Base-by-base conservation (phyloP, 1,140 invertebrate species). In the Euwallacea fornicatus region DNA sequence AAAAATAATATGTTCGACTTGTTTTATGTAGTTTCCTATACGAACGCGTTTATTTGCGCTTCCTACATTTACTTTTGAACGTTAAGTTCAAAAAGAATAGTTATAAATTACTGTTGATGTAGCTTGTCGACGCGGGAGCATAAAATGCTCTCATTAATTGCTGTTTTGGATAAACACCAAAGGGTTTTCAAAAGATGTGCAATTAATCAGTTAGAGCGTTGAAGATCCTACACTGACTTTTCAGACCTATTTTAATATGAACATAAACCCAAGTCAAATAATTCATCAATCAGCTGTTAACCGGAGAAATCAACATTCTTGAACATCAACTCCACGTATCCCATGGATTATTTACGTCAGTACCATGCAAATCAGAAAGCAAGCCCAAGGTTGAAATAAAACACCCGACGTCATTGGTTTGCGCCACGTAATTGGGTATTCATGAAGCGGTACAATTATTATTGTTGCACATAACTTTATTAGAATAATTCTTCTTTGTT, bases 61-160 rank as follows among this genome's bases (percentile, higher is more conserved):
- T 61, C 9, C 59, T 10, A 42, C 42, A 33, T 61, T 61, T 61
- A 61, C 41, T 61, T 61, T 42, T 16, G 16, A 61, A 42, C 7
- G 42, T 6, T 7, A 41, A 61, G 9, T 13, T 13, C 10, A 41
- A 42, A 61, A 41, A 61, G 59, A 61, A 61, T 42, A 61, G 59
- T 61, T 13, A 56, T 56, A 56, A 56, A 56, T 15, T 10, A 15
- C 54, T 56, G 54, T 56, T 56, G 54, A 56, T 56, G 54, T 56
- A 56, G 8, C 9, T 9, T 56, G 10, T 56, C 16, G n/a, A 15
- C 54, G 16, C 16, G 46, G 46, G 13, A 13, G 46, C 46, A 50
- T 50, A 50, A 50, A 50, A 50, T 6, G 46, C 6, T 50, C 9
- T 50, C 46, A 11, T 50, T 50, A 50, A 50, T 50, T 50, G 46